These are phyloP conservation scores for Hassar affinis DNA, from an alignment of 2,113 vertebrate genomes.

Conservation along the genomic window DNA sequence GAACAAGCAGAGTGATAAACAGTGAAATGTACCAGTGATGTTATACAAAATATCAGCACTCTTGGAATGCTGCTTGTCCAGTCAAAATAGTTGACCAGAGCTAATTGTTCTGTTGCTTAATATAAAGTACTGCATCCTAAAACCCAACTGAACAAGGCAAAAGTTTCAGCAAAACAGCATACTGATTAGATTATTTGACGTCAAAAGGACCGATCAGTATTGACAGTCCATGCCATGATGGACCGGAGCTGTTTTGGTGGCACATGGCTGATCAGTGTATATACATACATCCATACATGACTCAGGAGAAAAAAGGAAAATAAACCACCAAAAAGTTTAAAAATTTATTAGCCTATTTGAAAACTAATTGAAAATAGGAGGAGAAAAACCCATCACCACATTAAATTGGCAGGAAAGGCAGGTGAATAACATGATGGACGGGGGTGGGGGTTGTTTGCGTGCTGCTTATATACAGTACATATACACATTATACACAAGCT, in stretches of 20 bases:
- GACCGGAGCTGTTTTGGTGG: too few species aligned
- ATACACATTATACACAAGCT: constrained; percentile 70
- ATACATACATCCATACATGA: not conserved
- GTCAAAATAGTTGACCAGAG: not conserved
- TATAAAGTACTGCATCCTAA: not conserved
- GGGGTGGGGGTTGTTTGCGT: not conserved
- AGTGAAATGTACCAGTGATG: not conserved
- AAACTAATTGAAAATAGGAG: constrained; percentile 66
- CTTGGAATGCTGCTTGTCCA: not conserved
- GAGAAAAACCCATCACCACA: constrained; percentile 67
- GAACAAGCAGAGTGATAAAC: not conserved
- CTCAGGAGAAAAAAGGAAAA: not conserved
- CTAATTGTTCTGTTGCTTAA: not conserved
- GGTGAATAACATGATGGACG: constrained; percentile 64
- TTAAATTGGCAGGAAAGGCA: constrained; percentile 72
- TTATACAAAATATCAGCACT: too few species aligned
- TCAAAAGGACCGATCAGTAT: not conserved
- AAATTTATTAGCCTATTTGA: constrained; percentile 71
- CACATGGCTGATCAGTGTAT: too few species aligned
- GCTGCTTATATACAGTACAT: constrained; percentile 69
- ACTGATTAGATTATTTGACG: not conserved
- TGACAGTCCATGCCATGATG: too few species aligned
- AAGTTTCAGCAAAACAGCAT: not conserved
- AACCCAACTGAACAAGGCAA: not conserved
- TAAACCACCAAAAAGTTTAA: constrained; percentile 64